phyloP scores from a whole-genome alignment of 2,113 vertebrate species.

The Empidonax traillii region DNA sequence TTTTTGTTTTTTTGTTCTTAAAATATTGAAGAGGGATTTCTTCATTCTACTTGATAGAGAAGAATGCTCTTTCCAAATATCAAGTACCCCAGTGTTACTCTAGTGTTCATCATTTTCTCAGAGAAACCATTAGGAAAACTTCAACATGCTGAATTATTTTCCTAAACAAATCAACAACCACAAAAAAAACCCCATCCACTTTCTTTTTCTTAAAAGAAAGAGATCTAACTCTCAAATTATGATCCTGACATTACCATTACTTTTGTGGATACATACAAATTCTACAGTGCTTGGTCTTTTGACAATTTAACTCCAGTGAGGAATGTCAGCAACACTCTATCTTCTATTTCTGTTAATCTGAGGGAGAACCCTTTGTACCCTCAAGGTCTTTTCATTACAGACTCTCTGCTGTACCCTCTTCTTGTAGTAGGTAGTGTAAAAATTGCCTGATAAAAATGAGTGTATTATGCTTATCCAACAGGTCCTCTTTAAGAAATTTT shows the following conservation, averaged over 20 bases:
- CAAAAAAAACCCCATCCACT: accelerated
- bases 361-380: neutral
- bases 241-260: neutral
- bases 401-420: neutral
- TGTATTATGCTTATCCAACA: neutral
- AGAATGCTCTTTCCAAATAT: neutral
- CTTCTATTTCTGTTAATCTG: neutral
- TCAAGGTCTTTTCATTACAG: neutral
- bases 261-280: neutral
- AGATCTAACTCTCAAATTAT: neutral
- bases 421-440: neutral
- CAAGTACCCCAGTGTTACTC: neutral
- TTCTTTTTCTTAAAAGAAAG: neutral
- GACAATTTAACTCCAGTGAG: neutral
- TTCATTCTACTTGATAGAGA: neutral
- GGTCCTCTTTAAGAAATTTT: neutral
- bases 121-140: neutral
- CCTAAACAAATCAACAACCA: neutral
- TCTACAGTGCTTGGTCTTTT: neutral
- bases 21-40: neutral
- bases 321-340: neutral
- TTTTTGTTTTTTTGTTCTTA: no score
- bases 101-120: neutral
- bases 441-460: neutral
- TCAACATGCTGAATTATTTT: neutral